Conservation (phyloP, 1,140 invertebrate species). For the Lineus longissimus region DNA sequence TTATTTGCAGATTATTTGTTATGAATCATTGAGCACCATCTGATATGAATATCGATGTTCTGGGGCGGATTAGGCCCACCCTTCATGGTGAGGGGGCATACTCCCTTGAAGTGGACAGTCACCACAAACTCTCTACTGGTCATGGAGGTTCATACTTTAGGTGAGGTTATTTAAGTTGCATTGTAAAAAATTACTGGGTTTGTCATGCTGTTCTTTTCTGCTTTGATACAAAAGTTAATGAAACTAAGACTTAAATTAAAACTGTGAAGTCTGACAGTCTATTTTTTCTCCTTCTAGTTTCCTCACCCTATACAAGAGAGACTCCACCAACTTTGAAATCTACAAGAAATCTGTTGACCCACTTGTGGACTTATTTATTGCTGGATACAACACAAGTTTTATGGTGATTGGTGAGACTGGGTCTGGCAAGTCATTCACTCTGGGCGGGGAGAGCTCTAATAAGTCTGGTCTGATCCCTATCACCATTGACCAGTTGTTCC, state of each 20-base stretch:
- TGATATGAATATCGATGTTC: slow-evolving; percentile 36
- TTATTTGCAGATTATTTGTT: too few relatives aligned
- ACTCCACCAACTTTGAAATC: slow-evolving; percentile 32
- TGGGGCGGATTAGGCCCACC: slow-evolving; percentile 30
- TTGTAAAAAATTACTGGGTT: neutral
- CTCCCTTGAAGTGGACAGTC: slow-evolving; percentile 26
- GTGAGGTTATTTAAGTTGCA: neutral
- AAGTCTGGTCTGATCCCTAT: slow-evolving; percentile 33
- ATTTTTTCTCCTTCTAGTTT: slow-evolving; percentile 26
- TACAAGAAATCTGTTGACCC: slow-evolving; percentile 31
- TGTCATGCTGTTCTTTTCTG: neutral
- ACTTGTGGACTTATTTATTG: slow-evolving; percentile 33
- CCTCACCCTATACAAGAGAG: slow-evolving; percentile 23
- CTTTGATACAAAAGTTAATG: too few relatives aligned
- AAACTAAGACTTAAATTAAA: neutral
- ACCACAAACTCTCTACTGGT: slow-evolving; percentile 8
- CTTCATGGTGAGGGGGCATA: slow-evolving; percentile 22
- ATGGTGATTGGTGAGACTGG: slow-evolving; percentile 38
- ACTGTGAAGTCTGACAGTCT: neutral
- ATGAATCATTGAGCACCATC: too few relatives aligned
- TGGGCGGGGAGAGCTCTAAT: slow-evolving; percentile 30
- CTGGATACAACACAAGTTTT: slow-evolving; percentile 37
- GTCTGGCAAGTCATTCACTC: slow-evolving; percentile 34
- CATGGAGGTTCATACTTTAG: slow-evolving; percentile 1
- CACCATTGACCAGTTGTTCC: slow-evolving; percentile 36